Evolutionary conservation across 2,797 vertebrate species (phyloP), one percentile per base, ranked within the genome.

Genomic region (Liasis olivaceus): DNA sequence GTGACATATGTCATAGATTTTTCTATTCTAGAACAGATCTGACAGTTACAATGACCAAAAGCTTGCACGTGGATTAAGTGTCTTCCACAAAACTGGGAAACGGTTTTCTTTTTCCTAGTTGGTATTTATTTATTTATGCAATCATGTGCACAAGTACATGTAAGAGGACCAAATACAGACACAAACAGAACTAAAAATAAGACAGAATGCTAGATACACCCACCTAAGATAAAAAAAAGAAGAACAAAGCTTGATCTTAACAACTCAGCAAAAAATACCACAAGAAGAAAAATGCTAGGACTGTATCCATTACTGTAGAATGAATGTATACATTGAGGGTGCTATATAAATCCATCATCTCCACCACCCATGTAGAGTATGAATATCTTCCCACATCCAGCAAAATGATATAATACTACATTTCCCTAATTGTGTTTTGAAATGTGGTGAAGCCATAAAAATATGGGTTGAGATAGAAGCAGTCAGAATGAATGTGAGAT

Each of bases 1-100:
- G 94, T 95, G 96, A 95, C 95, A 97, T 81, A 4, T 90, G 94
- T 96, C 69, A 0, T 93, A 96, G 93, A 91, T 94, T 95, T 91
- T 94, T 85, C 87, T 96, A 89, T 91, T 96, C 95, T 95, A 51
- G 93, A 96, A 87, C 66, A 47, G 92, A 87, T 91, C 90, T 93
- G 88, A 87, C 85, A 42, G 63, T 58, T 26, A 92, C 85, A 63
- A 81, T 77, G 72, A 20, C 89, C 95, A 64, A 92, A 92, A 64
- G 28, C 56, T 88, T 93, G 89, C 89, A 88, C 84, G 92, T 88
- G 92, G 86, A 93, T 91, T 91, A 91, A 93, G 51, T 26, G 51
- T 91, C 58, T 90, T 91, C 86, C 86, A 91, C 31, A 84, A 85
- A 20, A 91, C 60, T 91, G 69, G 47, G 60, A 93, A 91, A 93